A percentile compares a stretch with the other conserved stretches of the same genome.
Evolutionary conservation across 2,888 invertebrate genomes (phyloP).

Genomic region (Tipula unca): DNA sequence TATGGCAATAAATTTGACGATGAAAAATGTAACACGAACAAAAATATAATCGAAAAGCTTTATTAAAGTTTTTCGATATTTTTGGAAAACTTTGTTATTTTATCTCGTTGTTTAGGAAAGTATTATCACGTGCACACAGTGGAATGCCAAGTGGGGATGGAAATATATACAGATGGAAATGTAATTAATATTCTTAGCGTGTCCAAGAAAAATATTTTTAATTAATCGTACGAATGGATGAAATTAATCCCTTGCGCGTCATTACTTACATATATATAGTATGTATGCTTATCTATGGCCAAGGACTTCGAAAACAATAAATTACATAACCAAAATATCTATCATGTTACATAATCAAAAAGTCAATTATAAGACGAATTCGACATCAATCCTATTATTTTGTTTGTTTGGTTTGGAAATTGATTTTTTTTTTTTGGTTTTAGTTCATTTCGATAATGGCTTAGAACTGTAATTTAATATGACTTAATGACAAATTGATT

Average conservation of each 20-base stretch:
- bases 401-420: not conserved
- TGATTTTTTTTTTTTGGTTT: not conserved
- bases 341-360: not conserved
- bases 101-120: not conserved
- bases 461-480: not conserved
- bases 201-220: not conserved
- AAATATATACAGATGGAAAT: not conserved
- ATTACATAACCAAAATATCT: not conserved
- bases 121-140: not conserved
- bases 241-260: not conserved
- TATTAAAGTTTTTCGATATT: not conserved
- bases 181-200: not conserved
- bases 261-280: not conserved
- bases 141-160: not conserved
- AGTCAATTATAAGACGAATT: not conserved
- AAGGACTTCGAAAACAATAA: not conserved
- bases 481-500: constrained; percentile 14
- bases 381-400: not conserved
- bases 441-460: not conserved
- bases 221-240: not conserved
- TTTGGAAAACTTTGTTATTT: not conserved
- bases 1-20: not conserved
- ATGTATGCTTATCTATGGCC: not conserved
- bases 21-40: not conserved
- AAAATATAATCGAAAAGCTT: not conserved